Evolutionary conservation across 2,113 vertebrate species (phyloP).

Genomic region (mouse (Mus musculus)): DNA sequence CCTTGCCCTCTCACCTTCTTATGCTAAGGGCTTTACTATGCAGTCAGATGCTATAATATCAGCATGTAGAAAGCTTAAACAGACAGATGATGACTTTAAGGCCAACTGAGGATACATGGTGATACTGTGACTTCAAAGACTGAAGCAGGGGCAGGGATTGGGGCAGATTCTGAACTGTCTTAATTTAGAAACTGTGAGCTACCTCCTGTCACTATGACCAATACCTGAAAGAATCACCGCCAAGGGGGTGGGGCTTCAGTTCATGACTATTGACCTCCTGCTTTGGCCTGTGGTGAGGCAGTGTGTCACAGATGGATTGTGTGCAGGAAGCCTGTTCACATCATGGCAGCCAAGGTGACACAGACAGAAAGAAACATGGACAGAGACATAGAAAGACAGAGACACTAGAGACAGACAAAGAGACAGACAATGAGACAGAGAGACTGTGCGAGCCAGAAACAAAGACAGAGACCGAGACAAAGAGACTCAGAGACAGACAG

Average conservation of each 20-base stretch:
- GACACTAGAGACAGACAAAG: too few relatives aligned
- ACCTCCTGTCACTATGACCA: not conserved
- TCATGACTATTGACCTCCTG: too few relatives aligned
- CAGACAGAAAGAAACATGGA: too few relatives aligned
- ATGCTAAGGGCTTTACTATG: not conserved
- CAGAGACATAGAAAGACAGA: too few relatives aligned
- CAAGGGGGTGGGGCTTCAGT: not conserved
- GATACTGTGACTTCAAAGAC: not conserved
- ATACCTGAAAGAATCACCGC: not conserved
- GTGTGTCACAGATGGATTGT: too few relatives aligned
- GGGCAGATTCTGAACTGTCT: not conserved
- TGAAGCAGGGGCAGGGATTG: rapidly evolving
- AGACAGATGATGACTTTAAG: not conserved
- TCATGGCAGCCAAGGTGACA: too few relatives aligned
- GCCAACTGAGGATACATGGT: not conserved
- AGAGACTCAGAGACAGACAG: too few relatives aligned
- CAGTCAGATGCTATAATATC: not conserved
- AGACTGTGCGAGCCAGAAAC: not conserved
- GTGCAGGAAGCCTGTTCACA: too few relatives aligned
- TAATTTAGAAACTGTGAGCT: not conserved
- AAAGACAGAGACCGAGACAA: not conserved
- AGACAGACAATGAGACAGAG: too few relatives aligned
- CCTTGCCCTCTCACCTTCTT: not conserved
- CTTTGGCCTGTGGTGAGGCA: too few relatives aligned
- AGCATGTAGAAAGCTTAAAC: not conserved